These are phyloP conservation scores for Dryobates pubescens DNA, from an alignment of 2,797 vertebrate genomes.

Conservation along the genomic window DNA sequence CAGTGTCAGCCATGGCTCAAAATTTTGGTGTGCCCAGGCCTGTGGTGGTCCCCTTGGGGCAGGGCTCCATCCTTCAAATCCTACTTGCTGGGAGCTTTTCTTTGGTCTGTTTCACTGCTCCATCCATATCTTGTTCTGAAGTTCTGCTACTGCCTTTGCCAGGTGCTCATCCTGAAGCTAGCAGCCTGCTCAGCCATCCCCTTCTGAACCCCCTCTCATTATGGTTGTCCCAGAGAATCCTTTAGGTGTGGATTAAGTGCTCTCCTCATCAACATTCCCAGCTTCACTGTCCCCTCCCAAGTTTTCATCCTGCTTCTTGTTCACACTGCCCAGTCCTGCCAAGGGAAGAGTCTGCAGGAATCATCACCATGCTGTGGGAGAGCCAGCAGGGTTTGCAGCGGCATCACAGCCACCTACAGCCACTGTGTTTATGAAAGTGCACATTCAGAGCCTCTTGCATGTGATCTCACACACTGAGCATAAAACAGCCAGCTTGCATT, in stretches of 20 bases:
- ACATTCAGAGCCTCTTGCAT: background rate
- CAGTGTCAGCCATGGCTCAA: background rate
- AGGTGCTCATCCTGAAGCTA: background rate
- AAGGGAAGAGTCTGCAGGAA: background rate
- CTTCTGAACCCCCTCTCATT: background rate
- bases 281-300: rapidly evolving
- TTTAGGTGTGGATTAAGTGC: rapidly evolving
- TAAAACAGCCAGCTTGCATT: background rate
- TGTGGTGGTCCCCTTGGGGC: too few relatives aligned
- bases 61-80: background rate
- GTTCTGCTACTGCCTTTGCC: background rate
- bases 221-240: background rate
- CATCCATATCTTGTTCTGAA: background rate
- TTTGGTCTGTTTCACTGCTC: background rate
- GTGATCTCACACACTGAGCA: background rate
- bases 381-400: background rate
- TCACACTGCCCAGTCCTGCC: background rate
- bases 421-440: background rate
- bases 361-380: background rate
- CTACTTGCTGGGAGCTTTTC: background rate
- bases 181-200: background rate
- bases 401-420: background rate
- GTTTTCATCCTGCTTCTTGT: background rate
- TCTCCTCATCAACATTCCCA: background rate
- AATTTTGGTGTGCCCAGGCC: background rate